Conservation (phyloP, 2,797 vertebrate genomes). For the Pteronotus mesoamericanus region DNA sequence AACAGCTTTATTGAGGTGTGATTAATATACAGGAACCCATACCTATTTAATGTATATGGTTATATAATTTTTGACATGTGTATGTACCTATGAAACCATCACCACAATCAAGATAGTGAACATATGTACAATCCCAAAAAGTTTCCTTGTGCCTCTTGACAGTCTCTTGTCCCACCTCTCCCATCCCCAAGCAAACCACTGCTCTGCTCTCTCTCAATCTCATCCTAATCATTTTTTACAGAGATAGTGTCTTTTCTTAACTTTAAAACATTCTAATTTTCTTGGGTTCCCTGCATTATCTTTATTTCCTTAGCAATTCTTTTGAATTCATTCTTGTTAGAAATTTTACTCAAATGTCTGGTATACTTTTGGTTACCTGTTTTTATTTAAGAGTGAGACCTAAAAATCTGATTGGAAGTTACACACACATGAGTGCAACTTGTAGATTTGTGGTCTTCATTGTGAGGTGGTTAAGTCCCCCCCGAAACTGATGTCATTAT, state of each 20-base stretch:
- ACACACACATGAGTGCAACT: background rate
- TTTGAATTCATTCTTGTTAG: constrained; percentile 20
- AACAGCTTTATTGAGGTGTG: background rate
- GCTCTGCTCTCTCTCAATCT: background rate
- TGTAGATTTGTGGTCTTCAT: background rate
- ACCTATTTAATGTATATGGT: background rate
- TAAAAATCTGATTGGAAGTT: background rate
- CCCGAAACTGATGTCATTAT: background rate
- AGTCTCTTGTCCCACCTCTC: background rate
- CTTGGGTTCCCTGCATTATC: background rate
- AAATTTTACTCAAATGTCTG: constrained; percentile 10
- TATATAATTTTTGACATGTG: background rate
- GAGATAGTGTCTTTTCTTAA: background rate
- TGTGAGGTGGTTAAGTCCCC: background rate
- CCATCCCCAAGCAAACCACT: background rate
- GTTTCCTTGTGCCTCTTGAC: background rate
- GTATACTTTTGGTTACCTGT: background rate
- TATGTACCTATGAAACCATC: background rate
- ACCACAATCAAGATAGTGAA: background rate
- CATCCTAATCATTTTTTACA: background rate
- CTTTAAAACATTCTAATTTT: background rate
- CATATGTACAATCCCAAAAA: background rate
- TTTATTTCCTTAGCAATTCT: background rate
- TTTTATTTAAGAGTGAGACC: background rate
- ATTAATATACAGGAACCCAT: background rate